Base-by-base conservation (phyloP, 1,140 invertebrate genomes). In the Bombus pyrosoma region DNA sequence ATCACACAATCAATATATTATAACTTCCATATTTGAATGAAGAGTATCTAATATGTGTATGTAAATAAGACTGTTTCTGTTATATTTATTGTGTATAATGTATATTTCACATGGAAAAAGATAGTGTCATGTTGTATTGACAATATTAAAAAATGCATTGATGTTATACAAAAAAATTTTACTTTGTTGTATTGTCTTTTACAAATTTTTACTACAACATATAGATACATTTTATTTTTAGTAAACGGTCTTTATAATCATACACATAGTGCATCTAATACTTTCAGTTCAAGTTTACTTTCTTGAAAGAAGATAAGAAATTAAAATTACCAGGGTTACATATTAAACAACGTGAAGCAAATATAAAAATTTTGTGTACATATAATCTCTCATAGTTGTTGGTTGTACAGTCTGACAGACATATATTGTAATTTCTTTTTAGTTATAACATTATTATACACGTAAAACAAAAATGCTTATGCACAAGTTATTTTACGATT, bases 41-140 rank as follows among this genome's bases (percentile, higher is more conserved):
- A 59, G 10, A 66, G 32, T 72, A 80, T 39, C 43, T 76, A 53
- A 68, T 41, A 62, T 83, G 43, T 83, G 80, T 77, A 83, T 81
- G 71, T 86, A 83, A 83, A 83, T 83, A 85, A 85, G 84, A 85
- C 79, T 85, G 84, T 85, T 79, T 85, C 71, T 57, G 43, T 81
- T 75, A 41, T 81, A 85, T 81, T 81, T 75, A 81, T 85, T 85
- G 43, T 75, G 37, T 62, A 71, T 64, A 85, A 72, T 80, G 32
- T 79, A 62, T 47, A 84, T 62, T 37, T 62, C 64, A 66, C 41
- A 77, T 69, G 22, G 1, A 64, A 73, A 71, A 59, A 59, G 13
- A 22, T 25, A 57, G 41, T 39, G 25, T 43, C 18, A 39, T 47
- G 34, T 6, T 69, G n/a, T 47, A 43, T 41, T 71, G 37, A 74